Evolutionary conservation across 2,888 invertebrate species (phyloP), one percentile per base, ranked within the genome.

Genomic region (Alsophila aescularia): DNA sequence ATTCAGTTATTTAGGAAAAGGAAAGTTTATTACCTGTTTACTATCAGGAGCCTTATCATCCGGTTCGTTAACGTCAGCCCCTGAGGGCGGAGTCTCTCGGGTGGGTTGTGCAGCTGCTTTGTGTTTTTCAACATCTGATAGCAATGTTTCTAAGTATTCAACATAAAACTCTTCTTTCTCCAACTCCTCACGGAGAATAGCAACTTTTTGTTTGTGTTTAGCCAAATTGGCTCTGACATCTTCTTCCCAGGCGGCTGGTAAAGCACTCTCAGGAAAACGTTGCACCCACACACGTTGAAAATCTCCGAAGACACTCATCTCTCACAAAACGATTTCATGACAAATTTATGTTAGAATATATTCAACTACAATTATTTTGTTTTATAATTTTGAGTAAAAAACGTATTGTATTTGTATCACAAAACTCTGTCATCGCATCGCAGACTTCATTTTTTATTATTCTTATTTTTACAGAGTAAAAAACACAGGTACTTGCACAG

Each of bases 221-320:
- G 95, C 94, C 74, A 98, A 93, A 92, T 97, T 97, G 70, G 96
- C 96, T 80, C 97, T 94, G 79, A 97, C 97, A 93, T 97, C 97
- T 91, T 96, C 97, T 87, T 97, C 97, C 97, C 97, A 97, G 83
- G 97, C 97, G 82, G 96, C 96, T 83, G 97, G 97, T 74, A 97
- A 93, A 71, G 96, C 96, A 92, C 96, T 96, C 81, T 96, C 96
- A 70, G 97, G 97, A 93, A 97, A 97, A 80, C 97, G 93, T 93
- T 97, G 95, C 91, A 95, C 94, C 97, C 97, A 97, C 89, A 97
- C 96, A 85, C 96, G 96, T 92, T 96, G 96, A 90, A 97, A 97
- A 93, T 97, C 97, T 82, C 96, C 95, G 87, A 96, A 97, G 81
- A 97, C 96, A 93, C 96, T 97, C 97, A 95, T 95, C 90, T 91